Evolutionary conservation across 2,113 vertebrate species (phyloP), one percentile per base, ranked within the genome.

Genomic region (Apeltes quadracus): DNA sequence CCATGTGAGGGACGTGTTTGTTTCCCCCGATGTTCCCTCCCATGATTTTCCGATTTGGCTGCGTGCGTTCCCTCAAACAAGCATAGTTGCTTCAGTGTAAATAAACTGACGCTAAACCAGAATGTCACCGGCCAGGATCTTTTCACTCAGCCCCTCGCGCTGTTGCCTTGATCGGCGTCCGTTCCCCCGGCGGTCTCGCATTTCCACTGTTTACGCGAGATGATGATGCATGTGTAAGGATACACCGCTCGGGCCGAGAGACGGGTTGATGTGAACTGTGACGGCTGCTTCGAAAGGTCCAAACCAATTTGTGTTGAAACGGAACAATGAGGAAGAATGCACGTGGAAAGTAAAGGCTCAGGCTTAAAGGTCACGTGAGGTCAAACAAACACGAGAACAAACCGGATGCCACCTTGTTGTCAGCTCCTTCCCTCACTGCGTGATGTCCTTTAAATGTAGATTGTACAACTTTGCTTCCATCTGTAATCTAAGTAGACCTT

Each of bases 131-230:
- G 62, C 80, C 82, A 74, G 79, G 83, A 85, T 85, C 79, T 79
- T 79, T 84, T 91, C 88, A 82, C 82, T 91, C 78, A 82, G 70
- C 55, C 67, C 75, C 70, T 23, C 13, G 66, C 78, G 82, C 87
- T 77, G 64, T 89, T 85, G 73, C 65, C 58, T 54, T 66, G 88
- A 85, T 87, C 77, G 72, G 76, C 66, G 75, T 76, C 54, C 9
- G 27, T 76, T 87, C 76, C 75, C 84, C 61, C 22, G 55, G 53
- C 61, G 12, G 57, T 86, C 81, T 92, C 66, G 62, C 56, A 8
- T 92, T 93, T 91, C 89, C 88, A 80, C 71, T 90, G 87, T 91
- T 91, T 92, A 89, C 73, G 59, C 82, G 75, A 90, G 83, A 88
- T 90, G 89, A 92, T 90, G 85, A 89, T 85, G 84, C 75, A 69